These are phyloP conservation scores for Stramonita haemastoma DNA, from an alignment of 2,888 invertebrate species.

Conservation along the genomic window DNA sequence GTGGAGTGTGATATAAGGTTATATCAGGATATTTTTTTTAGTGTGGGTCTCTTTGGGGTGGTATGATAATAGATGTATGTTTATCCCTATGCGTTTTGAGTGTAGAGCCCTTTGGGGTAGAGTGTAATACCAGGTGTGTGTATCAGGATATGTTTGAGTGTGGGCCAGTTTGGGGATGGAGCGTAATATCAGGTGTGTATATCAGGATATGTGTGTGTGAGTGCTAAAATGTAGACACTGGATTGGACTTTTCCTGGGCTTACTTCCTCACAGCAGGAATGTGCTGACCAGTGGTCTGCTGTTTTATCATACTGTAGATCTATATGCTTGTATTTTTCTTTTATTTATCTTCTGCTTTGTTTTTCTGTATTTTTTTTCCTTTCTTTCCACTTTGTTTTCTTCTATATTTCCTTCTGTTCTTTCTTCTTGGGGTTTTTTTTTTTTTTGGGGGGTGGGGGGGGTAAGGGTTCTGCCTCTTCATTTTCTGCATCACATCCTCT, in stretches of 20 bases:
- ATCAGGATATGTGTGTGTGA: background rate
- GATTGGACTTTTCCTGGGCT: background rate
- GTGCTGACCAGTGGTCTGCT: background rate
- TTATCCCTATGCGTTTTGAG: too few relatives aligned
- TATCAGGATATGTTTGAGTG: background rate
- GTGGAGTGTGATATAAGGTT: too few relatives aligned
- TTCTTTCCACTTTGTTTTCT: background rate
- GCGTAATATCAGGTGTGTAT: background rate
- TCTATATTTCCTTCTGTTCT: too few relatives aligned
- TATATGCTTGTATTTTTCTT: constrained; percentile 1
- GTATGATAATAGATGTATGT: too few relatives aligned
- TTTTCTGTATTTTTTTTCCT: background rate
- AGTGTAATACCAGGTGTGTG: background rate
- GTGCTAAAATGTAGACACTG: background rate
- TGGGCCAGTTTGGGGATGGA: too few relatives aligned
- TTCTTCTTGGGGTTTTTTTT: too few relatives aligned
- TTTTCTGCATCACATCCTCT: too few relatives aligned
- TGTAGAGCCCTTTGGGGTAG: too few relatives aligned
- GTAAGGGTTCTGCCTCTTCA: too few relatives aligned
- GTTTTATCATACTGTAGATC: background rate
- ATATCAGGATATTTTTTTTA: too few relatives aligned
- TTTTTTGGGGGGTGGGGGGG: too few relatives aligned
- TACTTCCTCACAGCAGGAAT: background rate
- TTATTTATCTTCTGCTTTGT: background rate
- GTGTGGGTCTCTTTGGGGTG: too few relatives aligned